Base-by-base conservation (phyloP, 1,140 invertebrate species). In the Halotydeus destructor region DNA sequence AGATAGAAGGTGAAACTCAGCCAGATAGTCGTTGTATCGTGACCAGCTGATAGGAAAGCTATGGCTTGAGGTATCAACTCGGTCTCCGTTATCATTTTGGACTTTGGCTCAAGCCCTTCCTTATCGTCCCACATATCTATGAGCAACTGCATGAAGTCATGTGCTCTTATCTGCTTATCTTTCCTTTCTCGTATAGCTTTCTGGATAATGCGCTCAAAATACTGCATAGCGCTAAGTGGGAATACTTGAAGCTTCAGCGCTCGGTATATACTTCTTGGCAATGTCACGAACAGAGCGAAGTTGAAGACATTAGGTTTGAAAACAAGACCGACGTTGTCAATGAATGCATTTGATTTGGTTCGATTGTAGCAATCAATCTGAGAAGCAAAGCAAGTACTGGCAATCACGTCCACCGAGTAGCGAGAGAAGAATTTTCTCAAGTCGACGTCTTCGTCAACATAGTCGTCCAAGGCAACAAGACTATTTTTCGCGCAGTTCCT, bases 321-420 rank as follows among this genome's bases (percentile, higher is more conserved):
- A 9, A 45, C 11, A 11, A 16, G 26, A 3, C 16, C 3, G 8
- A 28, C 43, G 16, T 21, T 22, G 2, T 11, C 11, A 3, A 45
- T 28, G 28, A 45, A 45, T n/a, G 3, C n/a, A 24, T 45, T 44
- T 12, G n/a, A n/a, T n/a, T 41, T 21, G 4, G 6, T 2, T 14
- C 25, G 25, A 6, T 59, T 55, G 5, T 72, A 48, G 1, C 65
- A 65, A 44, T 72, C 63, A 1, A 62, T 60, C 1, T 66, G 53
- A 5, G 74, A 49, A 6, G 45, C 45, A 38, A 69, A 75, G 5
- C 64, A 67, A 28, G 64, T 66, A 3, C 55, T 60, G 3, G 62
- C 66, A 21, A 75, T 71, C 2, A 71, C 57, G 47, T 76, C 72
- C 26, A 71, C 70, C 0, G 65, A 65, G 41, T 65, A 73, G 18